Conservation (phyloP, 1,140 invertebrate genomes). For the Cyphomyrmex costatus region DNA sequence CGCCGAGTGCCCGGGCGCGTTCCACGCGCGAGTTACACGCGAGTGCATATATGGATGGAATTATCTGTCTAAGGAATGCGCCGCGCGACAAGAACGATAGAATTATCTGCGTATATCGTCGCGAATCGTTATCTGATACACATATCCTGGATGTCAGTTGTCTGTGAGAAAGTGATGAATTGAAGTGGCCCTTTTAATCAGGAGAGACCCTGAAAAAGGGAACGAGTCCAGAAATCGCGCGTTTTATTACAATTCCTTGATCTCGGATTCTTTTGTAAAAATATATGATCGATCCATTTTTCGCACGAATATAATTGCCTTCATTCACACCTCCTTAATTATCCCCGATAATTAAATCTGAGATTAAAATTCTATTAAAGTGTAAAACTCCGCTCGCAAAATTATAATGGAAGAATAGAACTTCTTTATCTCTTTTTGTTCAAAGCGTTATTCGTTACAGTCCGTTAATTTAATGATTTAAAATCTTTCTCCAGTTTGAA, state of each 20-base stretch:
- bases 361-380: slow-evolving; percentile 27
- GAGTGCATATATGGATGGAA: slow-evolving; percentile 47
- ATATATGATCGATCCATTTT: no score
- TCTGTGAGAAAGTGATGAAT: slow-evolving; percentile 53
- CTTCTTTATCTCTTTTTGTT: neutral
- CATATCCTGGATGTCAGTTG: slow-evolving; percentile 22
- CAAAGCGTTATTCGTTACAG: neutral
- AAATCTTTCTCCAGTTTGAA: neutral
- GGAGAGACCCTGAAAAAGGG: neutral
- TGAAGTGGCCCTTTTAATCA: neutral
- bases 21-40: slow-evolving; percentile 46
- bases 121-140: slow-evolving; percentile 39
- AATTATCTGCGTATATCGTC: slow-evolving; percentile 49
- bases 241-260: neutral
- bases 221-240: neutral
- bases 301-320: neutral
- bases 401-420: neutral
- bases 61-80: slow-evolving; percentile 59
- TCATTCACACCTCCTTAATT: neutral
- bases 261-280: neutral
- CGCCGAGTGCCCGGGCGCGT: slow-evolving; percentile 43
- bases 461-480: slow-evolving; percentile 1
- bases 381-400: slow-evolving; percentile 5
- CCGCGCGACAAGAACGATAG: slow-evolving; percentile 43
- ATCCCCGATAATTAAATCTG: slow-evolving; percentile 35